Conservation (phyloP, 2,113 vertebrate genomes). For the Lates calcarifer region DNA sequence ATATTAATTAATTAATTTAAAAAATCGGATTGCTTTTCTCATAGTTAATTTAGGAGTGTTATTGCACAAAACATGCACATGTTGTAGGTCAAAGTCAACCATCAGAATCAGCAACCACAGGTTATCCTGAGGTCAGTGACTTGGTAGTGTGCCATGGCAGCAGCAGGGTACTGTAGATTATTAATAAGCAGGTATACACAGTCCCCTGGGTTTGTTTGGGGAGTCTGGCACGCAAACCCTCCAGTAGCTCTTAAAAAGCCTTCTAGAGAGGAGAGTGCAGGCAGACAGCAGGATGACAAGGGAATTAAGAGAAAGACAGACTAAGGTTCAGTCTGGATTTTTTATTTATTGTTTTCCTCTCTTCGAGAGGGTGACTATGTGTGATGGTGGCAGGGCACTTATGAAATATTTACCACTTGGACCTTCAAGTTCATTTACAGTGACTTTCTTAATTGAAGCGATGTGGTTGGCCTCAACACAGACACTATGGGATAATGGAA, state of each 20-base stretch:
- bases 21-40: too few relatives aligned
- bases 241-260: constrained; percentile 50
- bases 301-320: constrained; percentile 32
- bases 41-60: constrained; percentile 1
- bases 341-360: neutral
- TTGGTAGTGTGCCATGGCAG: constrained; percentile 43
- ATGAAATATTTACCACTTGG: constrained; percentile 73
- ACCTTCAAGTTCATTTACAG: constrained; percentile 58
- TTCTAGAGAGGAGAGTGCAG: constrained; percentile 42
- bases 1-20: neutral
- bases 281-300: constrained; percentile 41
- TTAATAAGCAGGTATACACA: constrained; percentile 69
- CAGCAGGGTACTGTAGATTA: constrained; percentile 62
- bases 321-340: constrained; percentile 11
- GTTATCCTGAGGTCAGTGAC: constrained; percentile 29
- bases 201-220: constrained; percentile 37
- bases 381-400: constrained; percentile 24
- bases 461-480: constrained; percentile 25
- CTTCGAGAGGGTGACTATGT: constrained; percentile 6
- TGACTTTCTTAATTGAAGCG: constrained; percentile 53
- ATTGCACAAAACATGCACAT: neutral
- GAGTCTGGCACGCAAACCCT: constrained; percentile 62
- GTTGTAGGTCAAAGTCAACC: constrained; percentile 13
- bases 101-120: constrained; percentile 15
- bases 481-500: constrained; percentile 46